Evolutionary conservation across 2,888 invertebrate species (phyloP), one percentile per base, ranked within the genome.

Genomic region (Epinotia bilunana): DNA sequence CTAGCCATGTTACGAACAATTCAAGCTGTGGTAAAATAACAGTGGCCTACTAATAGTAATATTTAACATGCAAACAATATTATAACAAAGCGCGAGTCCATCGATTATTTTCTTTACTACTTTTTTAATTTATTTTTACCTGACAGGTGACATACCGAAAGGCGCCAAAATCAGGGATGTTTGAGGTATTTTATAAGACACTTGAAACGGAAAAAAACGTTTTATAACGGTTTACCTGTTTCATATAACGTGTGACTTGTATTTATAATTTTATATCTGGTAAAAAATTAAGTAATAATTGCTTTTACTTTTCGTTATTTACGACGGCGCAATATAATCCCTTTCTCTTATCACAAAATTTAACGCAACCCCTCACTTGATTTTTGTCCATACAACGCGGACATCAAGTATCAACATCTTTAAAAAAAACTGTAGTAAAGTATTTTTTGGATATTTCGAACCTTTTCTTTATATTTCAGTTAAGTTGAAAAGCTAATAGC

Each of bases 1-100:
- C 87, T 80, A 11, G 87, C 87, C 87, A 87, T 87, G 53, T 55
- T 77, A 57, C 20, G 73, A 55, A 13, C 53, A 70, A 46, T 16
- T 20, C 12, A 43, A 46, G 43, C 20, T 43, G 12, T n/a, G n/a
- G 18, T 12, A n/a, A 2, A 63, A 20, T 20, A n/a, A n/a, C 28
- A 58, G 11, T 7, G 6, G 6, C 6, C 7, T 39, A 9, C 7
- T 39, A 9, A 39, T 9, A 9, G 7, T 16, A 6, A 16, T 16
- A 13, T 49, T 49, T 49, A 49, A 49, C 49, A 39, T 43, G 55
- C 68, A 49, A 60, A 63, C 16, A 61, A 73, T 60, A 65, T 62
- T 12, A 68, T 33, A n/a, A 13, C 6, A 6, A 16, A 28, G 5
- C 1, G 11, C 58, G 13, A 39, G 9, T 39, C 7, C 39, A 39